These are phyloP conservation scores for Synanthedon tipuliformis DNA, from an alignment of 2,888 invertebrate genomes.

Conservation along the genomic window DNA sequence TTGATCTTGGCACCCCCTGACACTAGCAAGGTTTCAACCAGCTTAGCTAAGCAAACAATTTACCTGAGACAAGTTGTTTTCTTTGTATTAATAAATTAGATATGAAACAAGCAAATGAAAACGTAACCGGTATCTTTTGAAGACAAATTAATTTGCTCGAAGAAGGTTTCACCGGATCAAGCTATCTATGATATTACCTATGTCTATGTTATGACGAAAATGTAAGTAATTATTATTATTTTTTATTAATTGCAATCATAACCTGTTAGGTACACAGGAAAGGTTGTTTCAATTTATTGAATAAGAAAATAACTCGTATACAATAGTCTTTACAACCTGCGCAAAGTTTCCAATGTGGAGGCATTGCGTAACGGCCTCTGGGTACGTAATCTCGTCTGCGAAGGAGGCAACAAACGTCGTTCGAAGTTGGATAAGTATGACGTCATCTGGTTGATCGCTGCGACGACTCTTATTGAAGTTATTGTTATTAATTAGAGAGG, in stretches of 20 bases:
- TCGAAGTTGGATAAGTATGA: conserved; percentile 19
- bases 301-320: neutral
- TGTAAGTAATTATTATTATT: no score
- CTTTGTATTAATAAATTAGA: conserved; percentile 41
- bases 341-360: neutral
- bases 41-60: conserved; percentile 27
- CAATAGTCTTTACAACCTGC: conserved; percentile 1
- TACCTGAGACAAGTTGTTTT: conserved; percentile 42
- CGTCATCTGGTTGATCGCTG: conserved; percentile 56
- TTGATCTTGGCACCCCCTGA: conserved; percentile 44
- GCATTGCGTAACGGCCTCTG: neutral
- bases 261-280: no score
- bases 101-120: no score
- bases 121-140: no score
- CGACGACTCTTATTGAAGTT: conserved; percentile 43
- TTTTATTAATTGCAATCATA: no score
- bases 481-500: conserved; percentile 67
- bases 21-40: conserved; percentile 26
- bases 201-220: no score
- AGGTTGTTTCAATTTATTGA: no score
- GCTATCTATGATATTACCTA: no score
- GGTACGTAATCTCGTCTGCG: neutral
- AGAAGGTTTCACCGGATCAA: no score
- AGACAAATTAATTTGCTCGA: no score
- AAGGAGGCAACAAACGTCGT: conserved; percentile 3